Percentiles rank a stretch among this genome's conserved stretches.
phyloP scores from a whole-genome alignment of 2,888 invertebrate genomes.

The Drosophila histrio region DNA sequence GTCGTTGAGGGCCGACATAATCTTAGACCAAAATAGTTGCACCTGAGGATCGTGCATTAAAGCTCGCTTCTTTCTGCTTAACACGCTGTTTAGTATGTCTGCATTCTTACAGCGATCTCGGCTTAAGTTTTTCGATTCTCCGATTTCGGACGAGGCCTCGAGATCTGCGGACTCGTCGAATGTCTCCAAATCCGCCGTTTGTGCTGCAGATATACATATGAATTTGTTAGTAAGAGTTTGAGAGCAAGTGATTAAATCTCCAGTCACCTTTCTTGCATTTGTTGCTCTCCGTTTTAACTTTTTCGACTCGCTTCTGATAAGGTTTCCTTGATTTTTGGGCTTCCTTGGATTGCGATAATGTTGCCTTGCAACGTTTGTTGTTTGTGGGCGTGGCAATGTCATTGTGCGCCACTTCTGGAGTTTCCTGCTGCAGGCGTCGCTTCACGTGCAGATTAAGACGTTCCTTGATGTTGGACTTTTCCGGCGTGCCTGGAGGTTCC shows the following conservation, averaged over 20 bases:
- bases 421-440: constrained; percentile 80
- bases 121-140: constrained; percentile 43
- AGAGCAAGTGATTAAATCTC: no score
- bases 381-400: constrained; percentile 6
- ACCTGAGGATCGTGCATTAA: constrained; percentile 81
- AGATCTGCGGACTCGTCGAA: constrained; percentile 50
- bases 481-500: constrained; percentile 49
- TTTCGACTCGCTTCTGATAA: constrained; percentile 75
- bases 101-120: constrained; percentile 81
- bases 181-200: constrained; percentile 49
- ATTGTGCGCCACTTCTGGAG: constrained; percentile 34
- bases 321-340: constrained; percentile 68
- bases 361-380: constrained; percentile 50
- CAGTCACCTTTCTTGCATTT: constrained; percentile 59
- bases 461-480: constrained; percentile 80
- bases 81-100: constrained; percentile 80
- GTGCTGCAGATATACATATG: constrained; percentile 19
- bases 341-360: constrained; percentile 54
- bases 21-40: constrained; percentile 73
- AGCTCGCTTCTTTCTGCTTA: constrained; percentile 80
- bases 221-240: not conserved
- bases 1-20: constrained; percentile 75
- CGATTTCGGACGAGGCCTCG: constrained; percentile 52
- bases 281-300: constrained; percentile 54
- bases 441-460: constrained; percentile 82